These are phyloP conservation scores for Lethenteron reissneri DNA, from an alignment of 2,113 vertebrate genomes.

Conservation along the genomic window DNA sequence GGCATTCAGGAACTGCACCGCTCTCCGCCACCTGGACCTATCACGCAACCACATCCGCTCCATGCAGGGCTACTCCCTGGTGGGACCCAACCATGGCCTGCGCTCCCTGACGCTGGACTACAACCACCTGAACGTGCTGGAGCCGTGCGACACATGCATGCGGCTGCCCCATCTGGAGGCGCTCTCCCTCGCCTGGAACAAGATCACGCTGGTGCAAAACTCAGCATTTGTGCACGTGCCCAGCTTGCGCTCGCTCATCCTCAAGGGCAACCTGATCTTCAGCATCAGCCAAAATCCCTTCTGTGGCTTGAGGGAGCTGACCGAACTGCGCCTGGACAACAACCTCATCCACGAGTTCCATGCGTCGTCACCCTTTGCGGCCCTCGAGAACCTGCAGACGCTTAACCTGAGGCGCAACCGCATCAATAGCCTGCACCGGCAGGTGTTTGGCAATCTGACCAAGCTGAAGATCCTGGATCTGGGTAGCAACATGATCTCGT, in stretches of 20 bases:
- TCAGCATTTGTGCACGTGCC: not conserved
- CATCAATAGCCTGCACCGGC: not conserved
- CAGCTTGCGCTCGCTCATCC: not conserved
- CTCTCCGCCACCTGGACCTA: not conserved
- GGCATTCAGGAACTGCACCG: too few relatives aligned
- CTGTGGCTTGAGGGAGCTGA: not conserved
- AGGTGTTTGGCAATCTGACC: not conserved
- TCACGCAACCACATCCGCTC: not conserved
- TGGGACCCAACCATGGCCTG: not conserved
- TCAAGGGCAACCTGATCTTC: constrained; percentile 4
- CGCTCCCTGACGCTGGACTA: not conserved
- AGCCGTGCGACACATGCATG: not conserved
- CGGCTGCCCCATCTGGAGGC: constrained; percentile 2
- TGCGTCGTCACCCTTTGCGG: not conserved
- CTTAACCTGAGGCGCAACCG: not conserved
- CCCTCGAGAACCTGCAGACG: constrained; percentile 4
- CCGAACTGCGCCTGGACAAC: constrained; percentile 29
- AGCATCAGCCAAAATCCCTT: too few relatives aligned
- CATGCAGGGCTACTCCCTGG: not conserved
- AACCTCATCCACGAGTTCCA: constrained; percentile 30
- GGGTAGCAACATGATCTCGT: not conserved
- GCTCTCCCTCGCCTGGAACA: not conserved
- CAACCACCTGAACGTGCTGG: not conserved
- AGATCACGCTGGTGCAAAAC: too few relatives aligned
- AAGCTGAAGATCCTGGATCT: not conserved